phyloP scores from a whole-genome alignment of 2,888 invertebrate species.

The Apodemia hepburni region DNA sequence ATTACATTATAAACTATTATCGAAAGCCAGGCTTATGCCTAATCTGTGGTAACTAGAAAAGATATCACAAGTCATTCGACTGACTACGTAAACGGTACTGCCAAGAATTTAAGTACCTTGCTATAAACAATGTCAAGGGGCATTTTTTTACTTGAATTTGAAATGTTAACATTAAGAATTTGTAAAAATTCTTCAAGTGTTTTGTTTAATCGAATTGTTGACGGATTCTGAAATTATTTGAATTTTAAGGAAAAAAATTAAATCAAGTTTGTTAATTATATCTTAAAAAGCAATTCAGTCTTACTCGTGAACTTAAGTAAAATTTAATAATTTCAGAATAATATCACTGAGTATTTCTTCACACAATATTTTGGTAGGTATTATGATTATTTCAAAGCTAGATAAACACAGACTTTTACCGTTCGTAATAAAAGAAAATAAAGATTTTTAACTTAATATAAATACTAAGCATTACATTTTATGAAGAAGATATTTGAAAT shows the following conservation, averaged over 20 bases:
- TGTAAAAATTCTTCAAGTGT: no score
- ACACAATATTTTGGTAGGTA: neutral
- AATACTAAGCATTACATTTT: neutral
- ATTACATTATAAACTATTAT: neutral
- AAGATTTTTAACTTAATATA: neutral
- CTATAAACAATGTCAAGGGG: no score
- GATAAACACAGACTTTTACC: neutral
- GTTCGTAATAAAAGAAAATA: conserved; percentile 2
- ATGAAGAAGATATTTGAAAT: neutral
- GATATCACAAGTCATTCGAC: conserved; percentile 3
- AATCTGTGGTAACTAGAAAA: conserved; percentile 3
- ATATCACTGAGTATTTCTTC: neutral
- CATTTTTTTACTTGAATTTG: no score
- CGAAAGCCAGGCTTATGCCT: neutral
- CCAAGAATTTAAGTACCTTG: no score
- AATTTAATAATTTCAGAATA: neutral
- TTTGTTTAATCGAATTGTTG: no score
- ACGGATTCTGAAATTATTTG: no score
- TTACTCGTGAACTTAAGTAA: neutral
- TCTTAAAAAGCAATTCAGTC: conserved; percentile 9
- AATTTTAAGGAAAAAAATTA: no score
- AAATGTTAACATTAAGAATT: no score
- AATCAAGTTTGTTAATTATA: neutral
- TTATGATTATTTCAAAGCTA: neutral
- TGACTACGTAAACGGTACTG: neutral